Conservation (phyloP, 2,797 vertebrate species). For the Phyllotis vaccarum region DNA sequence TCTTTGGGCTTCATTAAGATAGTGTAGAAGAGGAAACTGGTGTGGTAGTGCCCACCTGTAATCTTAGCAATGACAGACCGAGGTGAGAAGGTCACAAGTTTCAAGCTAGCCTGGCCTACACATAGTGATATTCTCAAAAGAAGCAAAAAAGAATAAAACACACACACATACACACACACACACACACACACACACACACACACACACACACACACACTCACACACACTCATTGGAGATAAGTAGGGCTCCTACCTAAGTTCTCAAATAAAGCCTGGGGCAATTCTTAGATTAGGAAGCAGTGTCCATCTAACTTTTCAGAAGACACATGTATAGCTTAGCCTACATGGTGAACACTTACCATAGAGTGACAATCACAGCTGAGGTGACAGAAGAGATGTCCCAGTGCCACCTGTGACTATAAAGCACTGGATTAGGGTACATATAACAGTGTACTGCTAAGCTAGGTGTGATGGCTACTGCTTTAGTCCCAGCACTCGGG, state of each 20-base stretch:
- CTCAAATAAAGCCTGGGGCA: background rate
- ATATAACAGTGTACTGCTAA: background rate
- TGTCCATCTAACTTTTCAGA: background rate
- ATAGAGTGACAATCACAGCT: background rate
- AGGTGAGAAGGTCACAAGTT: background rate
- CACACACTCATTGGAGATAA: background rate
- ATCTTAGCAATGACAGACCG: background rate
- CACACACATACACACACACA: too few species aligned
- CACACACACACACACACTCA: too few species aligned
- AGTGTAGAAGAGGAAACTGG: background rate
- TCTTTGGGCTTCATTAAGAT: background rate
- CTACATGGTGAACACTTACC: background rate
- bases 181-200: too few species aligned
- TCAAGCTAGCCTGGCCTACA: background rate
- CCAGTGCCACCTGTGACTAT: background rate
- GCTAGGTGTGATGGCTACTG: background rate
- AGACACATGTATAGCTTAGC: background rate
- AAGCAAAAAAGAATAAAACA: background rate
- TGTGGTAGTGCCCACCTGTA: background rate
- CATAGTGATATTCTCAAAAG: background rate
- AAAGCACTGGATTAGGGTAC: background rate
- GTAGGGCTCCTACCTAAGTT: background rate
- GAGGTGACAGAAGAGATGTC: background rate
- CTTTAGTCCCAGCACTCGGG: background rate
- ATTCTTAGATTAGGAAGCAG: background rate